Percentiles rank a stretch among this genome's conserved stretches.
These are phyloP conservation scores for Atherinosoma microstoma DNA, from an alignment of 2,797 vertebrate species.

Conservation along the genomic window DNA sequence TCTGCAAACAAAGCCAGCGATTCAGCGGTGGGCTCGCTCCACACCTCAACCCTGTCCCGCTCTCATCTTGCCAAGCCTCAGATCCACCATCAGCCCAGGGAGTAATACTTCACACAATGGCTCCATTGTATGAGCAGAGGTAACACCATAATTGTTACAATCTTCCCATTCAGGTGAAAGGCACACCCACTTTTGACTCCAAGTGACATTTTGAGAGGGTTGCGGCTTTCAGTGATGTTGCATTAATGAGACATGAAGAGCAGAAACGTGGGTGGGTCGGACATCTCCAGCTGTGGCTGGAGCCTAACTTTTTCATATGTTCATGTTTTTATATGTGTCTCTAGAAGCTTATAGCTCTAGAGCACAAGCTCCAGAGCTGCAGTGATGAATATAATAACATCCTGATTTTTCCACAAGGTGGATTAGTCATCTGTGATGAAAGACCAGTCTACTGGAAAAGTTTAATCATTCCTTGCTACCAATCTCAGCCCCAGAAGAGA, in stretches of 20 bases:
- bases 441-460: constrained; percentile 38
- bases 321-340: constrained; percentile 35
- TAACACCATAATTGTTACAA: constrained; percentile 78
- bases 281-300: constrained; percentile 47
- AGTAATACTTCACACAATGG: constrained; percentile 69
- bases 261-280: constrained; percentile 41
- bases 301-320: constrained; percentile 31
- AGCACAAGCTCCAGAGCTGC: constrained; percentile 39
- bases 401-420: constrained; percentile 50
- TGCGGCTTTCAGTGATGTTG: constrained; percentile 50
- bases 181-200: constrained; percentile 57
- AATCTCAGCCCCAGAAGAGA: constrained; percentile 32
- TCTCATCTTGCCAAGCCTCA: constrained; percentile 68
- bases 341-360: neutral
- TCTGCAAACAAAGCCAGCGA: constrained; percentile 75
- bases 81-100: constrained; percentile 68
- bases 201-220: constrained; percentile 53
- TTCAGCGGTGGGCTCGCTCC: constrained; percentile 65
- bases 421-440: constrained; percentile 49
- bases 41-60: constrained; percentile 65
- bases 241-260: constrained; percentile 58
- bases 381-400: constrained; percentile 70
- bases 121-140: constrained; percentile 68
- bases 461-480: constrained; percentile 51
- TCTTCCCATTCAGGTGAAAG: constrained; percentile 77